Conservation (phyloP, 2,113 vertebrate genomes). For the Oncorhynchus clarkii region DNA sequence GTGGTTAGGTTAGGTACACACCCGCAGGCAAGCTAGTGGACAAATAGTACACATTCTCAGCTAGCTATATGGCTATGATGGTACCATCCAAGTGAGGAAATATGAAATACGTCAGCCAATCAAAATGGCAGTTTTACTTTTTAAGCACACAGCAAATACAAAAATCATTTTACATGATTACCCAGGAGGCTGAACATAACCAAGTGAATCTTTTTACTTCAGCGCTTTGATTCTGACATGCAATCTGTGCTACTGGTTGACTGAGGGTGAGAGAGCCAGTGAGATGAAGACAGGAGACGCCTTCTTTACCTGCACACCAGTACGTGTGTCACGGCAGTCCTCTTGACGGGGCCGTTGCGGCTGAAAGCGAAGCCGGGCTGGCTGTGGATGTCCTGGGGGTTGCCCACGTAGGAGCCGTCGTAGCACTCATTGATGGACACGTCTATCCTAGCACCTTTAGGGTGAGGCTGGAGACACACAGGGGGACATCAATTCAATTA, state of each 20-base stretch:
- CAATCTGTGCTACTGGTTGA: no score
- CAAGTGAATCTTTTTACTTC: no score
- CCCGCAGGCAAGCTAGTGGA: no score
- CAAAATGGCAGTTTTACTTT: no score
- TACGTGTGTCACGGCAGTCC: constrained; percentile 95
- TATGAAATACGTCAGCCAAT: neutral
- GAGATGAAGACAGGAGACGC: neutral
- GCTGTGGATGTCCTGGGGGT: constrained; percentile 98
- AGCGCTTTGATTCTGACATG: no score
- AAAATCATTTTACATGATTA: no score
- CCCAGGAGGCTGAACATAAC: no score
- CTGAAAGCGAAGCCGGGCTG: constrained; percentile 98
- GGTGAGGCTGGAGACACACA: constrained; percentile 84
- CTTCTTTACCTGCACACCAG: constrained; percentile 89
- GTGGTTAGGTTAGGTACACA: no score
- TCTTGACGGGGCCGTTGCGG: constrained; percentile 95
- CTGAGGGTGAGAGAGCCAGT: no score
- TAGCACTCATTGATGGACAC: constrained; percentile 99
- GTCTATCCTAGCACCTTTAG: constrained; percentile 97
- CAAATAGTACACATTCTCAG: no score
- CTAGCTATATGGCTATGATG: neutral
- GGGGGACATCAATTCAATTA: neutral
- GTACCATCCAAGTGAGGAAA: neutral
- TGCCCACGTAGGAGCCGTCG: constrained; percentile 96
- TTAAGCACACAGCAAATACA: no score